These are phyloP conservation scores for Agrotis clavis DNA, from an alignment of 2,888 invertebrate genomes.

Conservation along the genomic window DNA sequence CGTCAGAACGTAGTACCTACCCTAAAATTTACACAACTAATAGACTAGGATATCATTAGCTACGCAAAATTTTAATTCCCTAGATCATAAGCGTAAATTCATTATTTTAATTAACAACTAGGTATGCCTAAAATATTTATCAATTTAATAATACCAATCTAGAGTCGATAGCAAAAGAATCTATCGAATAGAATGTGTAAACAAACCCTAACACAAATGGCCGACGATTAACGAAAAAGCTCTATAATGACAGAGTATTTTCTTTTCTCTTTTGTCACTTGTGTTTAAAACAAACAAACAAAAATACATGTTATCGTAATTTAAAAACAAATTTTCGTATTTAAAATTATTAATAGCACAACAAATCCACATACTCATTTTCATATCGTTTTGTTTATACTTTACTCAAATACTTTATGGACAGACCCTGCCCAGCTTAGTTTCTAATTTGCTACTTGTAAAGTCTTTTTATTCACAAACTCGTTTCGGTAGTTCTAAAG, in stretches of 20 bases:
- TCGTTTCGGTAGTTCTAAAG: constrained; percentile 34
- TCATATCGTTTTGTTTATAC: not conserved
- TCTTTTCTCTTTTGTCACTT: too few species aligned
- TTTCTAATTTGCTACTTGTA: constrained; percentile 23
- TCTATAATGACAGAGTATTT: too few species aligned
- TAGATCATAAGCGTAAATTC: not conserved
- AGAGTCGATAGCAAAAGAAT: not conserved
- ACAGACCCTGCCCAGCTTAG: not conserved
- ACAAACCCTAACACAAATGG: not conserved
- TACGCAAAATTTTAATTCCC: not conserved
- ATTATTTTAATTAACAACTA: too few species aligned
- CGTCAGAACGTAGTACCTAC: too few species aligned
- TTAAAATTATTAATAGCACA: too few species aligned
- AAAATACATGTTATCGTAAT: too few species aligned
- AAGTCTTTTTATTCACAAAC: constrained; percentile 41
- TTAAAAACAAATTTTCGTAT: too few species aligned
- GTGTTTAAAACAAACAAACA: too few species aligned
- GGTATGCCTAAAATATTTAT: not conserved
- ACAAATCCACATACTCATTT: too few species aligned
- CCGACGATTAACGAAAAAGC: too few species aligned
- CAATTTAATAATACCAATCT: not conserved
- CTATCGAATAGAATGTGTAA: not conserved
- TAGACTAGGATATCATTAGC: not conserved
- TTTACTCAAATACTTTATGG: not conserved
- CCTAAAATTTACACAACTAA: not conserved